Conservation (phyloP, 2,888 invertebrate genomes). For the Colletes collaris region DNA sequence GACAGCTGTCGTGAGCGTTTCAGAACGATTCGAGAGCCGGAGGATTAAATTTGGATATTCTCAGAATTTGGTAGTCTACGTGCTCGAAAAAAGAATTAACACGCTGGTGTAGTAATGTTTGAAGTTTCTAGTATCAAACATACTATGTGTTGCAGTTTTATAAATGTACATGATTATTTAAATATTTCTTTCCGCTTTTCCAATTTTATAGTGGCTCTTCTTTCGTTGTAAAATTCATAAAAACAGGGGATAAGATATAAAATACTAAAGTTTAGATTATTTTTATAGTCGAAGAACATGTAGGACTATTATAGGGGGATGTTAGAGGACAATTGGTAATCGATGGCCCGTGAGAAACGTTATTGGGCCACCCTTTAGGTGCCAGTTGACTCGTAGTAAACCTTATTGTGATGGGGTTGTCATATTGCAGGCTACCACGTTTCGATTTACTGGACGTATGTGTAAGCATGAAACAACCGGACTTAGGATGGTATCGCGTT, state of each 20-base stretch:
- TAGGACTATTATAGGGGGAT: too few relatives aligned
- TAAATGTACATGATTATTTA: too few relatives aligned
- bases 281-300: too few relatives aligned
- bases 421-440: slow-evolving; percentile 56
- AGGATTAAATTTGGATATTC: slow-evolving; percentile 37
- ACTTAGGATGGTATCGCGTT: slow-evolving; percentile 69
- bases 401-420: slow-evolving; percentile 60
- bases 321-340: too few relatives aligned
- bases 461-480: slow-evolving; percentile 57
- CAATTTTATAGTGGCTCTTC: too few relatives aligned
- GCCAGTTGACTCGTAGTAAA: slow-evolving; percentile 33
- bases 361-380: neutral
- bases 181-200: too few relatives aligned
- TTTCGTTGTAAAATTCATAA: too few relatives aligned
- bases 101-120: too few relatives aligned
- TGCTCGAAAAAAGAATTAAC: neutral
- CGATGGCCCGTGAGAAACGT: neutral
- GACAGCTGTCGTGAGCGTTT: slow-evolving; percentile 17
- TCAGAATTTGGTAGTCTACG: slow-evolving; percentile 7
- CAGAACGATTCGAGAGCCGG: slow-evolving; percentile 21
- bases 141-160: too few relatives aligned
- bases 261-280: too few relatives aligned
- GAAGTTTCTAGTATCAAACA: too few relatives aligned
- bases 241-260: too few relatives aligned
- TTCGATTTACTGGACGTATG: slow-evolving; percentile 31